Conservation (phyloP, 2,113 vertebrate genomes). For the Phaetusa simplex region DNA sequence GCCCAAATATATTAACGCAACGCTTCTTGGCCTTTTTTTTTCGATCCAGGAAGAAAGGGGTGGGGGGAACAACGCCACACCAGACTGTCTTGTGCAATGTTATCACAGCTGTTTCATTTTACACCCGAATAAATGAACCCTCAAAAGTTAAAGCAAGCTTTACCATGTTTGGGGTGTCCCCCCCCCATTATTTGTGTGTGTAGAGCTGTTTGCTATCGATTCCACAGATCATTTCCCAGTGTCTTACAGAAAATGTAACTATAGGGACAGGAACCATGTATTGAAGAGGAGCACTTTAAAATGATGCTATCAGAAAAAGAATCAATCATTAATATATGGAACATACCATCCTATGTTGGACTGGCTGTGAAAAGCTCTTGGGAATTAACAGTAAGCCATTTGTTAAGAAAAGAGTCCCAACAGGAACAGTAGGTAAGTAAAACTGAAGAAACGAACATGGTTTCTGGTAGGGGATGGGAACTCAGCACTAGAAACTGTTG, state of each 20-base stretch:
- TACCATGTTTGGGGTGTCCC: background rate
- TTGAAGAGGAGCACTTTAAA: background rate
- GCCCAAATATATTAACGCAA: background rate
- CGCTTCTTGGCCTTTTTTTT: background rate
- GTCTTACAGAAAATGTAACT: background rate
- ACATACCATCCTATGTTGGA: background rate
- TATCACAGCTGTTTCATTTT: background rate
- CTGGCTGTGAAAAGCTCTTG: background rate
- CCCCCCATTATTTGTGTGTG: background rate
- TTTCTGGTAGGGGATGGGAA: background rate
- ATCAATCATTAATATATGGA: background rate
- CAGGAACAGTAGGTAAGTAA: background rate
- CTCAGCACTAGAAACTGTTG: background rate
- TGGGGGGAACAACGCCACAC: rapidly evolving
- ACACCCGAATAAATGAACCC: background rate
- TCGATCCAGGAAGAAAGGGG: background rate
- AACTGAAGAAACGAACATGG: background rate
- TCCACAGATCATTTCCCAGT: background rate
- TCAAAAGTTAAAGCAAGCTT: background rate
- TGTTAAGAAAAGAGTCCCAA: background rate
- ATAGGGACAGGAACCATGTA: background rate
- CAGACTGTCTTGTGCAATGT: too few relatives aligned
- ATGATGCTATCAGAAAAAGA: background rate
- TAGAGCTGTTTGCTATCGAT: background rate
- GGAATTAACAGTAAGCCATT: background rate